Percentiles rank a stretch among this genome's conserved stretches.
Conservation (phyloP, 2,797 vertebrate genomes). For the Xyrichtys novacula region DNA sequence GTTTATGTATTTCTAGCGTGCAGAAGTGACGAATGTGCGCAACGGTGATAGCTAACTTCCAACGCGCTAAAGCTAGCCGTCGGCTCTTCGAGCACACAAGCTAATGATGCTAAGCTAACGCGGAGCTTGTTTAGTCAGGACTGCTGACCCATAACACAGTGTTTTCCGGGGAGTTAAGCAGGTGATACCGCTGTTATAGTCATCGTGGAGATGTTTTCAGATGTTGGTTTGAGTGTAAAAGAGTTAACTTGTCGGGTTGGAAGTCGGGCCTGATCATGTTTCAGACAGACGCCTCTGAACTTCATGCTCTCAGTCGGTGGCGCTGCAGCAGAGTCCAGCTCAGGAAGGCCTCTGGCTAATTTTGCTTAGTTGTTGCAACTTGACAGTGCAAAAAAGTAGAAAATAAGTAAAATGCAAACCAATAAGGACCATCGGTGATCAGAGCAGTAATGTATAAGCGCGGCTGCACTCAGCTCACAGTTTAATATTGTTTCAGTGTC, state of each 20-base stretch:
- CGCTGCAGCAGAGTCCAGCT: constrained; percentile 22
- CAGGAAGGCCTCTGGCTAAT: constrained; percentile 44
- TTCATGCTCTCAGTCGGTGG: constrained; percentile 25
- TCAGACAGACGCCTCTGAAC: constrained; percentile 16
- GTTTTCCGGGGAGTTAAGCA: rapidly evolving
- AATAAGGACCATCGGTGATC: background rate
- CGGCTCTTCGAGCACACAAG: constrained; percentile 42
- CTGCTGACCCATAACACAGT: background rate
- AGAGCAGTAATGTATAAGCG: background rate
- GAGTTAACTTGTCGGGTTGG: background rate
- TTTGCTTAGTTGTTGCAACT: background rate
- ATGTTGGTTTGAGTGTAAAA: background rate
- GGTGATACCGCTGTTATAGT: rapidly evolving
- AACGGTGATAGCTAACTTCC: constrained; percentile 36
- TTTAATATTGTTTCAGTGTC: background rate
- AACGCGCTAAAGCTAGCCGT: constrained; percentile 45
- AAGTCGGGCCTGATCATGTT: constrained; percentile 31
- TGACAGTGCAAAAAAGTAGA: background rate
- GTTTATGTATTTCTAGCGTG: background rate
- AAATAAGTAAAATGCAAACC: background rate
- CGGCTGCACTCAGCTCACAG: no score
- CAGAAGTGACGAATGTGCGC: constrained; percentile 32
- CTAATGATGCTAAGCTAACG: constrained; percentile 51
- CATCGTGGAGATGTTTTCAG: rapidly evolving
- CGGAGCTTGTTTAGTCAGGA: background rate